Base-by-base conservation (phyloP, 2,113 vertebrate species). In the Callipepla californica region DNA sequence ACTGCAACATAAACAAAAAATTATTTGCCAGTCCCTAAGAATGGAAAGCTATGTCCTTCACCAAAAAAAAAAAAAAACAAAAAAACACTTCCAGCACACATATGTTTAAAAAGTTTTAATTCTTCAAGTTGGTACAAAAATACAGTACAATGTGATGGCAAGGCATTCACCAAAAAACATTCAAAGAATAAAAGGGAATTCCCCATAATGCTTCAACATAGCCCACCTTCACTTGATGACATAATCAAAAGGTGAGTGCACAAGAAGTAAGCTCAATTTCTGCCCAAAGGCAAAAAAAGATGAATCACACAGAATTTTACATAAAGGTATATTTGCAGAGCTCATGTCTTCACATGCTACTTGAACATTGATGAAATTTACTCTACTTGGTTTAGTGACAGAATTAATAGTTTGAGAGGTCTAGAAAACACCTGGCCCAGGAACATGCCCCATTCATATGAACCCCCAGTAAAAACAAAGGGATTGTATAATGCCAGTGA, bases 41-140 rank as follows among this genome's bases (percentile, higher is more conserved):
- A 63, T 1, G 6, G 53, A 72, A 79, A 73, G 26, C 11, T 76
- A 14, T 0, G 1, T 44, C 44, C 36, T 87, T 75, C 53, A 91
- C 20, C 63, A 96, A 85, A 94, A 79, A 95, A 87, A 48, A 94
- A 76, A 95, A 86, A 20, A 20, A 20, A 8, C n/a, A n/a, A 48
- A 2, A 22, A 48, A 48, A 22, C 92, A 78, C 45, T 47, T 20
- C 75, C 57, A 53, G 69, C 91, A 77, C 8, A 51, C 36, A 95
- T 93, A 86, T 94, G 96, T 97, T 97, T 97, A 95, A 97, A 97
- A 98, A 98, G 95, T 89, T 97, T 96, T 96, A 90, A 92, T 95
- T 77, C 94, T 95, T 96, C 94, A 97, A 73, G 94, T 81, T 86
- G 90, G 93, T 98, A 98, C 96, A 98, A 98, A 98, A 98, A 97